Percentiles rank a stretch among this genome's conserved stretches.
Evolutionary conservation across 2,797 vertebrate species (phyloP).

Genomic region (Pogoniulus pusillus): DNA sequence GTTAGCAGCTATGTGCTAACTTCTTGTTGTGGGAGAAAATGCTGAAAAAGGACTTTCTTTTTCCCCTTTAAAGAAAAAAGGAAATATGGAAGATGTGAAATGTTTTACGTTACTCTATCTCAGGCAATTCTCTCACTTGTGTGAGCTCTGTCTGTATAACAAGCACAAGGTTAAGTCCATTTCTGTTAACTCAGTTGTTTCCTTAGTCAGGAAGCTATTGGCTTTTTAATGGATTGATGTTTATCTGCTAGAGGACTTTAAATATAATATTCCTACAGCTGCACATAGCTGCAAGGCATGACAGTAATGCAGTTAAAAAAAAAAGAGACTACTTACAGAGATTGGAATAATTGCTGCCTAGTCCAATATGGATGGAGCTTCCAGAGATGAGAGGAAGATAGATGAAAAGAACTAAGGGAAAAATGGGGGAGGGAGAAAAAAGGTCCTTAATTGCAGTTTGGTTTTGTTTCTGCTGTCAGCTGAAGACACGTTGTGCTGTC

Average conservation of each 20-base stretch:
- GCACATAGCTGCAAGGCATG: constrained; percentile 2
- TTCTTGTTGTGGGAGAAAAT: not conserved
- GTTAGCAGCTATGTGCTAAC: not conserved
- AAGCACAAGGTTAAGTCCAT: not conserved
- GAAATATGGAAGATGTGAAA: not conserved
- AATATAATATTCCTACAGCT: constrained; percentile 24
- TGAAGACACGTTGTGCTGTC: not conserved
- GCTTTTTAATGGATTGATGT: not conserved
- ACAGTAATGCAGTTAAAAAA: not conserved
- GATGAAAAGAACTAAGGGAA: constrained; percentile 64
- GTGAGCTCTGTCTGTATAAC: not conserved
- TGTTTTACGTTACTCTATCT: not conserved
- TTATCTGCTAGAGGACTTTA: constrained; percentile 5
- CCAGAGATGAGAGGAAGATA: constrained; percentile 62
- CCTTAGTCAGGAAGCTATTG: constrained; percentile 12
- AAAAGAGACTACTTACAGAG: constrained; percentile 69
- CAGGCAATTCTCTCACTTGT: not conserved
- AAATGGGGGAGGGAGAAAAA: not conserved
- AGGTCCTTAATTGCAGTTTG: constrained; percentile 11
- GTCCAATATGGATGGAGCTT: constrained; percentile 61
- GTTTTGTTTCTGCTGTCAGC: not conserved
- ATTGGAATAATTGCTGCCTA: constrained; percentile 67
- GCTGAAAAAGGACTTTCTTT: not conserved
- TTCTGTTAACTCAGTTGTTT: constrained; percentile 3
- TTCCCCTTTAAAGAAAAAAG: not conserved